phyloP scores from a whole-genome alignment of 2,113 vertebrate genomes.

The Nycticebus coucang region DNA sequence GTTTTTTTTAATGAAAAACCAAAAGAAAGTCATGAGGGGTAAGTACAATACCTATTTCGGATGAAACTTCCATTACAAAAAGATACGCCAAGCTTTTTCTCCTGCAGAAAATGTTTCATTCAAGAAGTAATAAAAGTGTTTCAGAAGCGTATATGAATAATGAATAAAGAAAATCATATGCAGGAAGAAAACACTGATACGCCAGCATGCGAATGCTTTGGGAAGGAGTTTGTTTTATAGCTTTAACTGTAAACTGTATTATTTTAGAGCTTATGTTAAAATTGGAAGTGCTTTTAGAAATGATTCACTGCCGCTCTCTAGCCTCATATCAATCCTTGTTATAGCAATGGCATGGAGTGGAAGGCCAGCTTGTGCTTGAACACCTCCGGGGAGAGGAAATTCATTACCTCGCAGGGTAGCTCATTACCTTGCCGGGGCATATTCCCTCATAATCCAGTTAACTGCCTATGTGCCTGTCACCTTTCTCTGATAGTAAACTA shows the following conservation, averaged over 20 bases:
- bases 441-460: conserved; percentile 27
- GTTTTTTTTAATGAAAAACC: conserved; percentile 13
- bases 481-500: neutral
- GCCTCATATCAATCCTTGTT: conserved; percentile 11
- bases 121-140: conserved; percentile 62
- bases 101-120: conserved; percentile 65
- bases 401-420: neutral
- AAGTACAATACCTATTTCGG: neutral
- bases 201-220: conserved; percentile 23
- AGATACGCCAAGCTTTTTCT: conserved; percentile 12
- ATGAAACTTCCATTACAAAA: conserved; percentile 10
- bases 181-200: neutral
- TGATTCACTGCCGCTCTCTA: conserved; percentile 40
- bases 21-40: conserved; percentile 23
- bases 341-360: neutral
- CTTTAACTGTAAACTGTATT: conserved; percentile 58
- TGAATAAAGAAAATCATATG: conserved; percentile 54
- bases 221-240: conserved; percentile 44
- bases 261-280: conserved; percentile 64
- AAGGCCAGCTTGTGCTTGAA: conserved; percentile 13
- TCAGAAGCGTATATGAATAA: conserved; percentile 55
- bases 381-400: conserved; percentile 47
- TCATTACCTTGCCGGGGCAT: conserved; percentile 9
- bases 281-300: conserved; percentile 43
- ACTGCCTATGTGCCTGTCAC: neutral